phyloP scores from a whole-genome alignment of 2,797 vertebrate genomes.

The Poecile montanus region DNA sequence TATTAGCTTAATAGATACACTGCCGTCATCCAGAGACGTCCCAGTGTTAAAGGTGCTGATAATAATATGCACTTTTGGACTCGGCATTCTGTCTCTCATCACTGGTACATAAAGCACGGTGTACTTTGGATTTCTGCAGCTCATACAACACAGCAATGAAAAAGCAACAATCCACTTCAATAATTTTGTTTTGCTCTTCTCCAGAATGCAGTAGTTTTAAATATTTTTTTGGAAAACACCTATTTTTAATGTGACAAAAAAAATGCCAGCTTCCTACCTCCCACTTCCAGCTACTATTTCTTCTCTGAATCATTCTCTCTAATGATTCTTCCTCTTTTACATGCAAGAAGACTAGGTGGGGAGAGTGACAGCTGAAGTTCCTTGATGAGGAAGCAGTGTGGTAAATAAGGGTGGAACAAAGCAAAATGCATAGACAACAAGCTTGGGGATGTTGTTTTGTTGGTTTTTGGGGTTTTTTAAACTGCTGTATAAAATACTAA shows the following conservation, averaged over 20 bases:
- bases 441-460: background rate
- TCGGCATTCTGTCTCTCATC: background rate
- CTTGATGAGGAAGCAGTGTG: background rate
- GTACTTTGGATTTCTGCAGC: constrained; percentile 20
- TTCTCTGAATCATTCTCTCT: constrained; percentile 33
- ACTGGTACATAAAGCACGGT: background rate
- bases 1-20: background rate
- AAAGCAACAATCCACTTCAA: constrained; percentile 8
- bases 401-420: background rate
- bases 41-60: constrained; percentile 11
- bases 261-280: constrained; percentile 37
- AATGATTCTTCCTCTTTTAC: constrained; percentile 4
- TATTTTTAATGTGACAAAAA: constrained; percentile 36
- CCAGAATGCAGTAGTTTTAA: constrained; percentile 4
- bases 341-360: background rate
- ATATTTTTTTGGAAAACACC: constrained; percentile 7
- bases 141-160: constrained; percentile 5
- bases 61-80: constrained; percentile 3
- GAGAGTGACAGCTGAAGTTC: background rate
- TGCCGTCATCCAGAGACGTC: background rate
- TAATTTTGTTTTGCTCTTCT: constrained; percentile 9
- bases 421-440: background rate
- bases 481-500: background rate
- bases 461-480: background rate
- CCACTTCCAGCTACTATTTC: constrained; percentile 25